Percentiles rank a stretch among this genome's conserved stretches.
Evolutionary conservation across 2,888 invertebrate genomes (phyloP).

Genomic region (Patella ulyssiponensis): DNA sequence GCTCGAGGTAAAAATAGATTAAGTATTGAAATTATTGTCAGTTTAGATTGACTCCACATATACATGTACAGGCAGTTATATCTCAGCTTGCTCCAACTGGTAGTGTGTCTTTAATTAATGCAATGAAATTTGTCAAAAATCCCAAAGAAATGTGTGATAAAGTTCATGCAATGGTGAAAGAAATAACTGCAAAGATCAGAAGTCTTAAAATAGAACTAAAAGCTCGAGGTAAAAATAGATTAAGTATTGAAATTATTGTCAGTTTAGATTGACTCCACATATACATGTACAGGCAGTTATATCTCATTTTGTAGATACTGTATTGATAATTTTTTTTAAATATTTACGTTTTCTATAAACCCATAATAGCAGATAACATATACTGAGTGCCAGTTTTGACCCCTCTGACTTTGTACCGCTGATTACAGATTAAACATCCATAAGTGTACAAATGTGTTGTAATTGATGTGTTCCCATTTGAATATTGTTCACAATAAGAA

Average conservation of each 20-base stretch:
- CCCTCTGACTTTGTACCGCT: too few relatives aligned
- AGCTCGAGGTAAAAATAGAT: conserved; percentile 52
- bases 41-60: not conserved
- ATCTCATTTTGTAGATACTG: not conserved
- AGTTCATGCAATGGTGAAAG: conserved; percentile 89
- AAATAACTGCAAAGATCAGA: conserved; percentile 85
- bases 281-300: not conserved
- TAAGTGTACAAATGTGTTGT: too few relatives aligned
- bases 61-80: too few relatives aligned
- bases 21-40: not conserved
- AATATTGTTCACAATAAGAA: too few relatives aligned
- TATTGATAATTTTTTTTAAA: not conserved
- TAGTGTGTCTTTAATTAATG: conserved; percentile 91
- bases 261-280: not conserved
- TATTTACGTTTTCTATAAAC: not conserved
- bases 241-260: not conserved
- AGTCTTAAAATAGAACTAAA: conserved; percentile 59
- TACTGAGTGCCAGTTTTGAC: too few relatives aligned
- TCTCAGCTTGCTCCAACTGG: conserved; percentile 87
- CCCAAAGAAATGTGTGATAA: conserved; percentile 93
- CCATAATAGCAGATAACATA: not conserved
- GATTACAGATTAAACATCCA: too few relatives aligned
- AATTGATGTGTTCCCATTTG: too few relatives aligned
- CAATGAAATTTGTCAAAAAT: conserved; percentile 95
- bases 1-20: conserved; percentile 51